Evolutionary conservation across 2,888 invertebrate species (phyloP), one percentile per base, ranked within the genome.

Genomic region (Himalopsyche japonica): DNA sequence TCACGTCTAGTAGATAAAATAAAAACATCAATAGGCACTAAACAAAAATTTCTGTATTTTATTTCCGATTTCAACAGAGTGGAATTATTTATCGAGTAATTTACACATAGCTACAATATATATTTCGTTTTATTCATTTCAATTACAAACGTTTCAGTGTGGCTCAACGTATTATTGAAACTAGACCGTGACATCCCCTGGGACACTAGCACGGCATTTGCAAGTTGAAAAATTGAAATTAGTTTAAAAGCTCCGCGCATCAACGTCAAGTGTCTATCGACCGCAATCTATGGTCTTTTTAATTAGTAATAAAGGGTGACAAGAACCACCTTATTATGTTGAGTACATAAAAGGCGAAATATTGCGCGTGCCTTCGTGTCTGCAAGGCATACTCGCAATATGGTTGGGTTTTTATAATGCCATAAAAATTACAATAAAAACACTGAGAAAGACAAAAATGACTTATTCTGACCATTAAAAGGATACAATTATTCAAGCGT

Each of bases 221-320:
- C 76, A 82, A 84, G 80, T 84, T 84, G 84, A 84, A 84, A 84
- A 85, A 85, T 85, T 85, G 82, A 85, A 85, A 85, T 85, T 85
- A 85, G 85, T 85, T 80, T 85, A 85, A 85, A 85, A 85, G 85
- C 82, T 82, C 82, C 57, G 70, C 78, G 84, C 80, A 81, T 57
- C 80, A 34, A 57, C 32, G 76, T 49, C 70, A 79, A 83, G 80
- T 77, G 79, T 57, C 57, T 80, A 81, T 85, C 82, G 82, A 77
- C 77, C 81, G 79, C 85, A 70, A 85, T 83, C 85, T 83, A 82
- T 79, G 81, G 70, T 49, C 80, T 80, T 86, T 86, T 86, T 86
- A 86, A 86, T 86, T 86, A 86, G 86, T 84, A 84, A 86, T 82
- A 82, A 85, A 84, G 84, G 85, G 79, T 76, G 83, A 82, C 48